These are phyloP conservation scores for Urocolius indicus DNA, from an alignment of 2,113 vertebrate species.

Conservation along the genomic window DNA sequence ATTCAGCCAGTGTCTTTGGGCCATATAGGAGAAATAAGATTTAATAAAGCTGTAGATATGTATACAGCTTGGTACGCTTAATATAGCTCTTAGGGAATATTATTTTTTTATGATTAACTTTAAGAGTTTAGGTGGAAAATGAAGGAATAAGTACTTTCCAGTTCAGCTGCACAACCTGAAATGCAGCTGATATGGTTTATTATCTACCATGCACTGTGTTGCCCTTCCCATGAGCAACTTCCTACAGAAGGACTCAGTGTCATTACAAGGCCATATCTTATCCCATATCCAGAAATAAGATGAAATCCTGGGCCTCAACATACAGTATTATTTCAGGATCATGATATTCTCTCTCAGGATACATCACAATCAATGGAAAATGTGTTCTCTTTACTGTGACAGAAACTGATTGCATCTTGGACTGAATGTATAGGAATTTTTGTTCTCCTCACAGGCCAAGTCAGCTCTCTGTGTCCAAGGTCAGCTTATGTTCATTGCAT, in stretches of 20 bases:
- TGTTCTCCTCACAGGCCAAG: background rate
- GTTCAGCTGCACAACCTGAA: background rate
- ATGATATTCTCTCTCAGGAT: background rate
- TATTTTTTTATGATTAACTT: conserved; percentile 21
- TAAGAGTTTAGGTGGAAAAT: background rate
- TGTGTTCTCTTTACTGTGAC: background rate
- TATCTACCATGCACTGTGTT: background rate
- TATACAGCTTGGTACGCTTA: background rate
- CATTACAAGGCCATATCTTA: background rate
- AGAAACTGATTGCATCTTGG: background rate
- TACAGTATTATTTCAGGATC: background rate
- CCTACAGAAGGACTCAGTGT: background rate
- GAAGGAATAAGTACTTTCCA: background rate
- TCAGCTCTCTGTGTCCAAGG: background rate
- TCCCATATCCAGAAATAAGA: background rate
- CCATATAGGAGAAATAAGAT: background rate
- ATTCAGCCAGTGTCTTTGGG: background rate
- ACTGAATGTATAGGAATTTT: background rate
- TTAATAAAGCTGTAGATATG: background rate
- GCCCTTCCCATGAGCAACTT: background rate
- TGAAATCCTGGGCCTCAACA: background rate
- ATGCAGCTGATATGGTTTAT: background rate
- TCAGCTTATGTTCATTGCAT: background rate
- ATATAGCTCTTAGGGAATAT: background rate
- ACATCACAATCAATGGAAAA: background rate